Evolutionary conservation across 2,797 vertebrate genomes (phyloP).

Genomic region (Thripadectes ignobilis): DNA sequence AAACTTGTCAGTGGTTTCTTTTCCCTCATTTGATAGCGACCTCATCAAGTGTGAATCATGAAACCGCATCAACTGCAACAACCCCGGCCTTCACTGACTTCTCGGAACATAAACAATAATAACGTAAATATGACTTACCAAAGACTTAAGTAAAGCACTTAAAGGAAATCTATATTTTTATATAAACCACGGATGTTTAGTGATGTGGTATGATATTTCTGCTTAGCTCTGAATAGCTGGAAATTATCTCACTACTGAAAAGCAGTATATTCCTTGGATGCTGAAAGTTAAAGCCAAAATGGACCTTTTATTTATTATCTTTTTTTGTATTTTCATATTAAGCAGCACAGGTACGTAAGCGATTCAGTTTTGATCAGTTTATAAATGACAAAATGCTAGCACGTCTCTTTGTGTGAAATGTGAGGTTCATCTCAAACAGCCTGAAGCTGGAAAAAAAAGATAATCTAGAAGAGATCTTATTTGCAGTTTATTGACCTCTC

Average conservation of each 20-base stretch:
- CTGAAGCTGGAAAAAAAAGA: background rate
- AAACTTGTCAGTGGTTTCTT: slow-evolving; percentile 26
- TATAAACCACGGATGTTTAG: slow-evolving; percentile 74
- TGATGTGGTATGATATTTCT: slow-evolving; percentile 35
- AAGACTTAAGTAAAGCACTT: slow-evolving; percentile 72
- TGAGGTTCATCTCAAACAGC: background rate
- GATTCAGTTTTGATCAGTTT: background rate
- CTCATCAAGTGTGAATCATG: slow-evolving; percentile 75
- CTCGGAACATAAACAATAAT: slow-evolving; percentile 78
- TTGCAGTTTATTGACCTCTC: slow-evolving; percentile 46
- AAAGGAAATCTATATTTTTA: slow-evolving; percentile 79
- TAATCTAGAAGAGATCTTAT: background rate
- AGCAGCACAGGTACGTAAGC: background rate
- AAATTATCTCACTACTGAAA: slow-evolving; percentile 42
- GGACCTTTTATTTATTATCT: background rate
- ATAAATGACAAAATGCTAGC: background rate
- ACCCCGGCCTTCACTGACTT: slow-evolving; percentile 60
- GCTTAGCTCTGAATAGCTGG: slow-evolving; percentile 54
- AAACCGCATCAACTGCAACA: slow-evolving; percentile 67
- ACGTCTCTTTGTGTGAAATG: background rate
- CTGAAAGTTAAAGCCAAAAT: slow-evolving; percentile 11
- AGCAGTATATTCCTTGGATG: background rate
- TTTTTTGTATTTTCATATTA: background rate
- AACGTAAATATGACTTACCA: slow-evolving; percentile 68
- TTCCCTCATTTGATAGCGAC: slow-evolving; percentile 12